Percentiles rank a stretch among this genome's conserved stretches.
phyloP scores from a whole-genome alignment of 2,797 vertebrate genomes.

The Sebastes minor region DNA sequence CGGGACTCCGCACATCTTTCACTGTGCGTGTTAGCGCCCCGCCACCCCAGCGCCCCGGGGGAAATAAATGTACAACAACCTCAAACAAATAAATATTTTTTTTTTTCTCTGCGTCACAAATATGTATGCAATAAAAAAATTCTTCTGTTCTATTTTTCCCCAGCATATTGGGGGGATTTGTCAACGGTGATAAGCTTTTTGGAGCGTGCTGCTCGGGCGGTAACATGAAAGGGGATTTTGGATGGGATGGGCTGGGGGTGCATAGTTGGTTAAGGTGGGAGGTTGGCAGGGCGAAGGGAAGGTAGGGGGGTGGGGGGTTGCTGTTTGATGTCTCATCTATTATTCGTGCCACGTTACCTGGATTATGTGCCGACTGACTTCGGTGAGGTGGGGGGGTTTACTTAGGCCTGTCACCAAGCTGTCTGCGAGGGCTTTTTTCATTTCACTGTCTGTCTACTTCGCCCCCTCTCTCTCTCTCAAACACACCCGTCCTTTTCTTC shows the following conservation, averaged over 20 bases:
- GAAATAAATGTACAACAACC: conserved; percentile 37
- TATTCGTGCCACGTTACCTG: conserved; percentile 72
- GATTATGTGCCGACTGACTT: conserved; percentile 73
- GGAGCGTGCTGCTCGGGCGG: conserved; percentile 38
- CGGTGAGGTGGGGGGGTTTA: conserved; percentile 34
- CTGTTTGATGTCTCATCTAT: conserved; percentile 74
- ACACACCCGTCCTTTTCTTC: conserved; percentile 43
- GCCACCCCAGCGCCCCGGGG: background rate
- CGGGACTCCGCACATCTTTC: conserved; percentile 44
- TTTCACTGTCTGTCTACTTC: conserved; percentile 51
- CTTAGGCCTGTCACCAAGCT: conserved; percentile 66
- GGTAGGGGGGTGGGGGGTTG: background rate
- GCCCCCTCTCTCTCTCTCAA: conserved; percentile 18
- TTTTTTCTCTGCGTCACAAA: background rate
- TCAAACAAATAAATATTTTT: conserved; percentile 44
- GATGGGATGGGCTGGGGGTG: conserved; percentile 52
- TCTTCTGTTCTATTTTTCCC: conserved; percentile 44
- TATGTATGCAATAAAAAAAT: conserved; percentile 29
- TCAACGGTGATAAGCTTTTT: conserved; percentile 66
- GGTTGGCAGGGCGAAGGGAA: conserved; percentile 32
- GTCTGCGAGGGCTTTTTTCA: conserved; percentile 61
- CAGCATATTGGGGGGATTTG: conserved; percentile 67
- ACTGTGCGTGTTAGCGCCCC: conserved; percentile 33
- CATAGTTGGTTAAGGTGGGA: conserved; percentile 63
- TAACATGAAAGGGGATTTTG: conserved; percentile 72